These are phyloP conservation scores for Aphelinus atriplicis DNA, from an alignment of 1,140 invertebrate genomes.

Conservation along the genomic window DNA sequence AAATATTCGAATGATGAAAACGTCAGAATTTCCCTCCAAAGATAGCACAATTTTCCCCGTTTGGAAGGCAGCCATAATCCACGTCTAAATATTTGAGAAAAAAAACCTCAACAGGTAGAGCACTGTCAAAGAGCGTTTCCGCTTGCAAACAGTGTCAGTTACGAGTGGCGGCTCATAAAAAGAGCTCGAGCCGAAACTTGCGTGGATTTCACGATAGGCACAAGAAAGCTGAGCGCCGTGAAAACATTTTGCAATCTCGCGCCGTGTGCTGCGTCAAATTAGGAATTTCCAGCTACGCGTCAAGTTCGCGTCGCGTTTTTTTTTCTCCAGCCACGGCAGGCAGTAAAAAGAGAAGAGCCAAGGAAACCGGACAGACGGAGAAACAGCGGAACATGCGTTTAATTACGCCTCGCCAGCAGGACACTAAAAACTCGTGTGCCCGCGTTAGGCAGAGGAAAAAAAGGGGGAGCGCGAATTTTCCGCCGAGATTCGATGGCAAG, in stretches of 20 bases:
- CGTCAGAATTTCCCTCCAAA: no score
- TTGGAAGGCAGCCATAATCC: no score
- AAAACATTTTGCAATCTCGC: conserved; percentile 37
- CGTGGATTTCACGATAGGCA: not conserved
- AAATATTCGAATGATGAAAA: no score
- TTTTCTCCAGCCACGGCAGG: conserved; percentile 43
- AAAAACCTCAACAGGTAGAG: no score
- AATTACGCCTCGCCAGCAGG: conserved; percentile 54
- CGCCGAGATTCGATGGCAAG: conserved; percentile 46
- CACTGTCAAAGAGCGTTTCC: no score
- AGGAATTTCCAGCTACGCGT: conserved; percentile 39
- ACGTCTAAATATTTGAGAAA: no score
- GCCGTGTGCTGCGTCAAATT: conserved; percentile 34
- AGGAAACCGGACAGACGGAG: conserved; percentile 57
- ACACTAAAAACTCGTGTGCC: conserved; percentile 57
- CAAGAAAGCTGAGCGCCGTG: conserved; percentile 1
- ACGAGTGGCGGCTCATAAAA: not conserved
- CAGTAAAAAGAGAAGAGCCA: conserved; percentile 45
- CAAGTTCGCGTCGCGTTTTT: conserved; percentile 23
- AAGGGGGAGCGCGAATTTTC: conserved; percentile 41
- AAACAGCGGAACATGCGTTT: conserved; percentile 60
- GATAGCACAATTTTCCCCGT: no score
- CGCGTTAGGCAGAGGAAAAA: conserved; percentile 38
- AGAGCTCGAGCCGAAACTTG: not conserved
- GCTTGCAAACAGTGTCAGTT: no score